Conservation (phyloP, 2,888 invertebrate genomes). For the Andrena chrysosceles region DNA sequence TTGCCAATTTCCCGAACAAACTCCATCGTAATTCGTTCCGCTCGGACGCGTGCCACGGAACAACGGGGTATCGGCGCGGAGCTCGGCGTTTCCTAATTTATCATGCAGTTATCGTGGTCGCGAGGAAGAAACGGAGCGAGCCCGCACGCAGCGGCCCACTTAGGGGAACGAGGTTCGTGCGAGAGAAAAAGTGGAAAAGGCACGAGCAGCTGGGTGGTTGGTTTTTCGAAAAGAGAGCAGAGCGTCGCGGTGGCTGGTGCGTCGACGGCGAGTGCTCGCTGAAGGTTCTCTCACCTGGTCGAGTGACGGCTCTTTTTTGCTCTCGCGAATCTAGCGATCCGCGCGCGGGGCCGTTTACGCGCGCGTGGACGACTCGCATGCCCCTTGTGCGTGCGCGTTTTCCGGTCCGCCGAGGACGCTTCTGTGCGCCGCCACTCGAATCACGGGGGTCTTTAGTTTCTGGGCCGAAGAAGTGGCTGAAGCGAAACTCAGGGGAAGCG, state of each 20-base stretch:
- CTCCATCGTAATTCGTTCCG: background rate
- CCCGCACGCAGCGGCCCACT: background rate
- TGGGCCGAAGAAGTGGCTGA: background rate
- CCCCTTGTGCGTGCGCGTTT: background rate
- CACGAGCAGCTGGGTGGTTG: constrained; percentile 6
- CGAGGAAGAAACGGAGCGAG: constrained; percentile 12
- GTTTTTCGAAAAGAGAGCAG: constrained; percentile 30
- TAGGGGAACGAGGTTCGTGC: constrained; percentile 9
- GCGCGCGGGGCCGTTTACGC: background rate
- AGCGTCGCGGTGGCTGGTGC: constrained; percentile 1
- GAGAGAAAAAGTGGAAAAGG: background rate
- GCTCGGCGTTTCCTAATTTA: background rate
- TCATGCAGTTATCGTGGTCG: constrained; percentile 1
- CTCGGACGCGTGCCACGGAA: background rate
- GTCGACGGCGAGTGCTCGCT: constrained; percentile 20
- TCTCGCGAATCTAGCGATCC: constrained; percentile 3
- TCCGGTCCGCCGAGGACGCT: too few relatives aligned
- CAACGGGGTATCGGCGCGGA: background rate
- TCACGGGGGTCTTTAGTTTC: background rate
- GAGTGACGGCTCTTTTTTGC: constrained; percentile 34
- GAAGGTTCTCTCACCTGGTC: constrained; percentile 33
- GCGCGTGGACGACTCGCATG: background rate
- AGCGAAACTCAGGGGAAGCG: too few relatives aligned
- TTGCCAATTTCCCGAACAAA: constrained; percentile 34
- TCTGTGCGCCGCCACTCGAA: background rate